Conservation (phyloP, 2,797 vertebrate species). For the Antennarius maculatus region DNA sequence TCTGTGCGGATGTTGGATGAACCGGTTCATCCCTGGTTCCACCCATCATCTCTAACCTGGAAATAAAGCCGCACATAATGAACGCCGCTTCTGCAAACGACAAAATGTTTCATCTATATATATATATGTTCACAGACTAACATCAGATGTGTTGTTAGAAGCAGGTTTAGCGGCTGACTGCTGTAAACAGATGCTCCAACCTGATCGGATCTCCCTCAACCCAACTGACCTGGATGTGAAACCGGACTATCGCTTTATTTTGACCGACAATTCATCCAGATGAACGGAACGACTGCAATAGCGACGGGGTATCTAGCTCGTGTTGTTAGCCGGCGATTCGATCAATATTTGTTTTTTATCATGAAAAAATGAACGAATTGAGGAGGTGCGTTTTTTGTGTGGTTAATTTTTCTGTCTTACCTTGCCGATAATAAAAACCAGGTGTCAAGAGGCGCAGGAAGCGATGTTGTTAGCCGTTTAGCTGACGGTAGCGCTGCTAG, state of each 20-base stretch:
- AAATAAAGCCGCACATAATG: conserved; percentile 61
- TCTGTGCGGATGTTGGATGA: no score
- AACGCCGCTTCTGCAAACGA: conserved; percentile 27
- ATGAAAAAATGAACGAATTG: conserved; percentile 16
- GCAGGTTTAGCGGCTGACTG: background rate
- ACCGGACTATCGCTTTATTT: conserved; percentile 55
- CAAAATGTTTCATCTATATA: conserved; percentile 1
- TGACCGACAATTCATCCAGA: conserved; percentile 53
- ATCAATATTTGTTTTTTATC: background rate
- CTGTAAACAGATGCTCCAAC: conserved; percentile 8
- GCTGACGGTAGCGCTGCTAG: conserved; percentile 65
- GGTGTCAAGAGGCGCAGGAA: conserved; percentile 33
- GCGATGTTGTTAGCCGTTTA: conserved; percentile 72
- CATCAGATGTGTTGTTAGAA: conserved; percentile 16
- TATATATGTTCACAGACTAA: background rate
- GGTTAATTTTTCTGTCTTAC: conserved; percentile 16
- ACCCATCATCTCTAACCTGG: conserved; percentile 69
- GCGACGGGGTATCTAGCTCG: conserved; percentile 30
- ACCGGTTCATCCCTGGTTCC: conserved; percentile 42
- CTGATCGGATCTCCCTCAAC: conserved; percentile 29
- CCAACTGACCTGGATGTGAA: conserved; percentile 76
- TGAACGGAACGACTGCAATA: conserved; percentile 45
- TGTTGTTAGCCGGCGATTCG: conserved; percentile 24
- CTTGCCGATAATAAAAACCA: conserved; percentile 48
- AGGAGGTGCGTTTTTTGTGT: background rate